phyloP scores from a whole-genome alignment of 2,888 invertebrate species.

The Coenonympha arcania region DNA sequence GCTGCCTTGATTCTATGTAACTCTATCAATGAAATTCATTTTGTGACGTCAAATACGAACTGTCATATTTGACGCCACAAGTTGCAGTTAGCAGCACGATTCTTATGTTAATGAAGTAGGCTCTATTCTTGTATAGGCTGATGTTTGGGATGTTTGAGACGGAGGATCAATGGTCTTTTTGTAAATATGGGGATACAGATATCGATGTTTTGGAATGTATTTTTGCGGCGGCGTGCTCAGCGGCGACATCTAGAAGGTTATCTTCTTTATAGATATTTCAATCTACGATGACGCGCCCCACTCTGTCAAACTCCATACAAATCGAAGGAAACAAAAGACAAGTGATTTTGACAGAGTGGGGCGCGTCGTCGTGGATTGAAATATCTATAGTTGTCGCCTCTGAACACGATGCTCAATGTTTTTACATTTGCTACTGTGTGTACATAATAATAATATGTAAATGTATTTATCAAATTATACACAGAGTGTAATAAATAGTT shows the following conservation, averaged over 20 bases:
- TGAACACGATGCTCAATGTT: conserved; percentile 31
- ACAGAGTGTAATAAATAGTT: conserved; percentile 70
- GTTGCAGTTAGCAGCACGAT: background rate
- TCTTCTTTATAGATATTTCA: no score
- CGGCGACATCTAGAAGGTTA: background rate
- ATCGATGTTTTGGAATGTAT: conserved; percentile 47
- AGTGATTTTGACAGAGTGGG: no score
- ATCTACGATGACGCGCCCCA: no score
- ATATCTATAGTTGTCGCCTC: no score
- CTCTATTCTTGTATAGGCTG: background rate
- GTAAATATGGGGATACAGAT: conserved; percentile 61
- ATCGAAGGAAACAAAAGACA: no score
- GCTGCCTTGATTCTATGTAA: background rate
- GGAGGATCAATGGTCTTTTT: conserved; percentile 31
- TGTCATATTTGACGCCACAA: background rate
- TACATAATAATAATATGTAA: conserved; percentile 61
- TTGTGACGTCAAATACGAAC: background rate
- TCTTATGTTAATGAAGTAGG: background rate
- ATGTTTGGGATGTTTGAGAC: background rate
- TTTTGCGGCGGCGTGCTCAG: conserved; percentile 32
- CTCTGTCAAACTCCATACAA: no score
- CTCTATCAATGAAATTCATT: no score
- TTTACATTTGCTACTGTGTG: conserved; percentile 70
- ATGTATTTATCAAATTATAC: conserved; percentile 70
- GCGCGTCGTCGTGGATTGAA: no score